Evolutionary conservation across 2,797 vertebrate species (phyloP).

Genomic region (Pogonophryne albipinna): DNA sequence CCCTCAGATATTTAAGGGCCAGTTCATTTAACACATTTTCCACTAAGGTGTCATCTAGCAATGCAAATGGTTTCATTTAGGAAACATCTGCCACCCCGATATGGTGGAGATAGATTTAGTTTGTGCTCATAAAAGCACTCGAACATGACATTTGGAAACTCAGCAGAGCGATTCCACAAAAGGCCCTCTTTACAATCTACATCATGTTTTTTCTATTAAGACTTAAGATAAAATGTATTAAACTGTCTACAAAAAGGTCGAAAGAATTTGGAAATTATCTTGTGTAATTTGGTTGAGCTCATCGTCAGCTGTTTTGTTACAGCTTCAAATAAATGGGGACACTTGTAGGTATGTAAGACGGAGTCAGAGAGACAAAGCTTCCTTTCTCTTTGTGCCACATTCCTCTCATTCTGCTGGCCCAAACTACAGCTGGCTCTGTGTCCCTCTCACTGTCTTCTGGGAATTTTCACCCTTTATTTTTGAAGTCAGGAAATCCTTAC

Average conservation of each 20-base stretch:
- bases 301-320: neutral
- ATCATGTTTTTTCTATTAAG: too few species aligned
- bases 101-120: neutral
- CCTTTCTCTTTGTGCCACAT: conserved; percentile 53
- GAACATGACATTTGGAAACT: neutral
- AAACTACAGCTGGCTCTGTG: conserved; percentile 22
- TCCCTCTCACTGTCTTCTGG: conserved; percentile 26
- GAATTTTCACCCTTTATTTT: conserved; percentile 17
- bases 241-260: neutral
- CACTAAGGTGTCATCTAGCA: neutral
- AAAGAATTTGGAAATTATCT: too few species aligned
- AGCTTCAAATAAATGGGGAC: conserved; percentile 12
- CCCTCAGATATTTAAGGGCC: neutral
- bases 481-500: conserved; percentile 24
- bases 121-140: neutral
- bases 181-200: neutral
- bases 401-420: conserved; percentile 53
- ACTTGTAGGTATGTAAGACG: neutral
- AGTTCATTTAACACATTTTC: neutral
- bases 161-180: neutral
- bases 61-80: neutral
- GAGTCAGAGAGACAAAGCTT: conserved; percentile 48
- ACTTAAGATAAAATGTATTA: neutral
- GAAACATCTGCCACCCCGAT: neutral
- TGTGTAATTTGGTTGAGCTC: neutral